Evolutionary conservation across 2,113 vertebrate species (phyloP).

Genomic region (Tragelaphus scriptus): DNA sequence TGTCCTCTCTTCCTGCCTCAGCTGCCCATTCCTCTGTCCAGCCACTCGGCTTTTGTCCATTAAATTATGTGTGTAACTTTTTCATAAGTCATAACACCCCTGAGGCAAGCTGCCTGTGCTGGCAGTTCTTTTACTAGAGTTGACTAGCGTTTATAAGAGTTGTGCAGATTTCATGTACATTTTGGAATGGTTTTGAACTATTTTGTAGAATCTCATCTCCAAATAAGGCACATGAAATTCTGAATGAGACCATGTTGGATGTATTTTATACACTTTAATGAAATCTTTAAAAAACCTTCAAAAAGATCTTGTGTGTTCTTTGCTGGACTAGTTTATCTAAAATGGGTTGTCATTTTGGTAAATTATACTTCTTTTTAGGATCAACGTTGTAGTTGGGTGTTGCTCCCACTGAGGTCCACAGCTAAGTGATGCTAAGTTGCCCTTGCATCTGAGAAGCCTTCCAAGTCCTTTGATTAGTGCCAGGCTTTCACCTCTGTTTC

Average conservation of each 20-base stretch:
- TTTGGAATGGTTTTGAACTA: not conserved
- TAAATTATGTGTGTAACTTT: fast-evolving
- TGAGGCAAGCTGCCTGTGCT: not conserved
- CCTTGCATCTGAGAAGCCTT: not conserved
- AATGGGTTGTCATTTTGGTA: not conserved
- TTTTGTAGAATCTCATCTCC: not conserved
- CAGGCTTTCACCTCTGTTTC: not conserved
- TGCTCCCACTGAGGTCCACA: fast-evolving
- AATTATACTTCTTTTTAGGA: fast-evolving
- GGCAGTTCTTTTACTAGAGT: not conserved
- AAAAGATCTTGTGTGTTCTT: not conserved
- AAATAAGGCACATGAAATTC: not conserved
- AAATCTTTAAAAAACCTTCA: not conserved
- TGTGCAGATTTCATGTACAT: not conserved
- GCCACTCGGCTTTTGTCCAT: fast-evolving
- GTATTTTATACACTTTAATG: no score
- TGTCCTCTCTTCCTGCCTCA: not conserved
- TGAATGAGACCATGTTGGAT: not conserved
- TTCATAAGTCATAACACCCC: not conserved
- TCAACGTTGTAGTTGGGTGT: fast-evolving
- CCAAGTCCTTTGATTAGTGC: no score
- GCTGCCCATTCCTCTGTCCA: not conserved
- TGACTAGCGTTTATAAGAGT: not conserved
- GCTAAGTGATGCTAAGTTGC: fast-evolving
- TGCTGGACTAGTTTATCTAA: not conserved